Evolutionary conservation across 2,797 vertebrate genomes (phyloP).

Genomic region (Sandelia bainsii): DNA sequence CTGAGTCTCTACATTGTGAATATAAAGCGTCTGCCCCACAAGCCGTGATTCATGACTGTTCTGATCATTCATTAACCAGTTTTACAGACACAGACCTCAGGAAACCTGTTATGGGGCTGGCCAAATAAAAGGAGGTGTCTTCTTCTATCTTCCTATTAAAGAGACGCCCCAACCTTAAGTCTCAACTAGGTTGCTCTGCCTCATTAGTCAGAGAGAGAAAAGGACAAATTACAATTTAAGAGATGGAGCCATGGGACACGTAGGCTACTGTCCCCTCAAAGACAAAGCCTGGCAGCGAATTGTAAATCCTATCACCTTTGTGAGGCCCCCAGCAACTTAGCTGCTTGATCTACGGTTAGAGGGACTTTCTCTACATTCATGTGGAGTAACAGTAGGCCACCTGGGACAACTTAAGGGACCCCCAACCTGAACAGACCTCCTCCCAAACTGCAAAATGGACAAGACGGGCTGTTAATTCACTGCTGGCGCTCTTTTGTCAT

Average conservation of each 20-base stretch:
- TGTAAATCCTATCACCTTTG: slow-evolving; percentile 69
- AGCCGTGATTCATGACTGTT: slow-evolving; percentile 54
- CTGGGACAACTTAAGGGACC: slow-evolving; percentile 68
- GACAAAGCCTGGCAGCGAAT: slow-evolving; percentile 61
- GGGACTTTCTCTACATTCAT: slow-evolving; percentile 49
- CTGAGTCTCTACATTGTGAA: slow-evolving; percentile 40
- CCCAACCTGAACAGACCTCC: slow-evolving; percentile 57
- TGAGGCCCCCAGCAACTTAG: slow-evolving; percentile 60
- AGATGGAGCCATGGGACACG: slow-evolving; percentile 49
- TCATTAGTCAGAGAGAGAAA: slow-evolving; percentile 76
- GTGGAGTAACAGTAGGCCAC: slow-evolving; percentile 65
- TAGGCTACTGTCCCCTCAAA: slow-evolving; percentile 44
- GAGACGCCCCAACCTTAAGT: slow-evolving; percentile 52
- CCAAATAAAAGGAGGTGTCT: slow-evolving; percentile 47
- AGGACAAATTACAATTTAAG: slow-evolving; percentile 74
- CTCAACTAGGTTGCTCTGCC: slow-evolving; percentile 55
- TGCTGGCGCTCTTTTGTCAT: slow-evolving; percentile 79
- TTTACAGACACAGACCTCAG: slow-evolving; percentile 38
- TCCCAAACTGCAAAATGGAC: slow-evolving; percentile 59
- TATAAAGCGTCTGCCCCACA: slow-evolving; percentile 45
- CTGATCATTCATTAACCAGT: slow-evolving; percentile 54
- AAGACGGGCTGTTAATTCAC: slow-evolving; percentile 69
- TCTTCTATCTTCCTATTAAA: slow-evolving; percentile 56
- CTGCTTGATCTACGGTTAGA: slow-evolving; percentile 67
- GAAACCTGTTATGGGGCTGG: slow-evolving; percentile 44